Evolutionary conservation across 2,888 invertebrate species (phyloP).

Genomic region (Odontothrips loti): DNA sequence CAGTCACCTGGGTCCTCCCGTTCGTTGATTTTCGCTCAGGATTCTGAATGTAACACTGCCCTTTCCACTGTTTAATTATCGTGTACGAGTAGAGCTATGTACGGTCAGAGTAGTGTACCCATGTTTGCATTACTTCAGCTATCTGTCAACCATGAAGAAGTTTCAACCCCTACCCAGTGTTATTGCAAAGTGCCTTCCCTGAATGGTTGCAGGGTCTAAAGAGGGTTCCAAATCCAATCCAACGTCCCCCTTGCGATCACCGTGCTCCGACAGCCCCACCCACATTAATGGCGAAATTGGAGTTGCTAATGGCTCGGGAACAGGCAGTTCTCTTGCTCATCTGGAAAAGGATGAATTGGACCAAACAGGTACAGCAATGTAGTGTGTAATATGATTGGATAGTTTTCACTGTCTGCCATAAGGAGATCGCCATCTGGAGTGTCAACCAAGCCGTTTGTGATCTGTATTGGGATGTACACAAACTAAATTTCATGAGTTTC

Average conservation of each 20-base stretch:
- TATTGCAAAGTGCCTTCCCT: neutral
- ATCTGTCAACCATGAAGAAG: no score
- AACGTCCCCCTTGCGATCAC: slow-evolving; percentile 40
- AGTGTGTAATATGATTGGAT: slow-evolving; percentile 33
- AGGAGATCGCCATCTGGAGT: no score
- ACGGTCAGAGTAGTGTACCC: no score
- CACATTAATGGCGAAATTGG: slow-evolving; percentile 41
- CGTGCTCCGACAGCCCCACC: slow-evolving; percentile 30
- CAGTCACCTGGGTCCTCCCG: no score
- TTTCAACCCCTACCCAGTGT: neutral
- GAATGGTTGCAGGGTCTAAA: slow-evolving; percentile 26
- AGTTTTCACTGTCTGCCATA: neutral
- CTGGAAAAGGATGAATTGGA: neutral
- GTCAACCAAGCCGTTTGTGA: no score
- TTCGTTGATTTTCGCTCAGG: no score
- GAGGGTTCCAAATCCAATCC: slow-evolving; percentile 42
- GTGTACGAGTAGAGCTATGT: no score
- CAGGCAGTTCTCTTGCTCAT: slow-evolving; percentile 38
- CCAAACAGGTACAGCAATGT: slow-evolving; percentile 29
- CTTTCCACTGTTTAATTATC: no score
- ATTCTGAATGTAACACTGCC: no score
- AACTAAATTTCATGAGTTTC: neutral
- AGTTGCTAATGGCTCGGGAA: slow-evolving; percentile 33
- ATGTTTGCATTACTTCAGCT: no score
- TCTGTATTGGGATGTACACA: neutral